Base-by-base conservation (phyloP, 2,888 invertebrate species). In the Nomada ruficornis region DNA sequence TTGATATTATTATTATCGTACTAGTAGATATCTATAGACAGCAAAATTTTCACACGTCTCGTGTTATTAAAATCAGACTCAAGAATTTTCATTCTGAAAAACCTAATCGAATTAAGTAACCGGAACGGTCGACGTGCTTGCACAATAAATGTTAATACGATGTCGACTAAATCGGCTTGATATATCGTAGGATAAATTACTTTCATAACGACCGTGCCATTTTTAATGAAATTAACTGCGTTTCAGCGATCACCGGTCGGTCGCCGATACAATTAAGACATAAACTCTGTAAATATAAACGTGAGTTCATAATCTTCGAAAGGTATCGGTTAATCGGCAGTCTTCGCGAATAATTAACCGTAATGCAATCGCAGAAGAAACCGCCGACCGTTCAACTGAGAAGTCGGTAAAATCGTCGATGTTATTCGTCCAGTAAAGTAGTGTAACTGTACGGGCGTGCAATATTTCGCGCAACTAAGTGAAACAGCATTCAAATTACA, bases 401-500 rank as follows among this genome's bases (percentile, higher is more conserved):
- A 47, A 9, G 64, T 23, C 76, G 18, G 59, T 69, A 73, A 81
- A 82, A 72, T 36, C 63, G 29, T 70, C 26, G 36, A 70, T 65
- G 59, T 80, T 74, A 81, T 80, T 64, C 68, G 9, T 10, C 18
- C 23, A 44, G 50, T 64, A 68, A 75, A 82, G 20, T 62, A 57
- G 36, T 55, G 42, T 67, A 60, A 75, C 74, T 36, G 74, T 55
- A 59, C 54, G 44, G 29, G n/a, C 29, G 29, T 26, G 26, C 36
- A 26, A 26, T n/a, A 44, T 9, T 55, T 55, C 62, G 52, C 15
- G 54, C 57, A 47, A 13, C n/a, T 29, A 50, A 74, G 47, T n/a
- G 67, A 63, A 57, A 74, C 62, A 52, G 54, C 67, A 65, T 70
- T 74, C 57, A 65, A 80, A 75, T 82, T 67, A 44, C 71, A 65